Percentiles rank a stretch among this genome's conserved stretches.
These are phyloP conservation scores for Ericerus pela DNA, from an alignment of 1,140 invertebrate species.

Conservation along the genomic window DNA sequence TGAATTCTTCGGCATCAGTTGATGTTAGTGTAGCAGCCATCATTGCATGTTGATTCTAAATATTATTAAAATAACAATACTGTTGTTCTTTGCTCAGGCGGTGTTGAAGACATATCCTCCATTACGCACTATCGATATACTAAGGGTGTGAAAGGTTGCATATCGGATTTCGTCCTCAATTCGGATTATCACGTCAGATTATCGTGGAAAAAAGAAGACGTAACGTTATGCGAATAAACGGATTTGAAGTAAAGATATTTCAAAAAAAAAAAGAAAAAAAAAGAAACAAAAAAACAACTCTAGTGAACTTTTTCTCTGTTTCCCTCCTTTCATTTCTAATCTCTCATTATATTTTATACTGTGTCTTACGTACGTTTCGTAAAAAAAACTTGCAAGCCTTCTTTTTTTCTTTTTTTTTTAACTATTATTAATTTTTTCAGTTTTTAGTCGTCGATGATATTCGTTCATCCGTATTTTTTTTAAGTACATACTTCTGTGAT, in stretches of 20 bases:
- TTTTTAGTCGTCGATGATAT: neutral
- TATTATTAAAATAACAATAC: no score
- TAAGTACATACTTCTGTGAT: slow-evolving; percentile 7
- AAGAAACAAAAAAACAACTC: neutral
- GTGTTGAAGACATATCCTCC: no score
- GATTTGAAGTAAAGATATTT: neutral
- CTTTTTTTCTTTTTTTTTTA: neutral
- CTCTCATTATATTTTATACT: no score
- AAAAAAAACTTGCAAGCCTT: neutral
- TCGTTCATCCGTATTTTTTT: slow-evolving; percentile 1
- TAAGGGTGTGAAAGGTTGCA: slow-evolving; percentile 61
- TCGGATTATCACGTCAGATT: slow-evolving; percentile 55
- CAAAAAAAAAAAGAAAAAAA: neutral
- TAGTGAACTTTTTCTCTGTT: neutral
- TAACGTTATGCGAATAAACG: neutral
- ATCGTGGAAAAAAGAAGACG: slow-evolving; percentile 25
- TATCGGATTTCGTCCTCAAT: slow-evolving; percentile 60
- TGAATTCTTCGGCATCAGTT: no score
- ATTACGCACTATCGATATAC: no score
- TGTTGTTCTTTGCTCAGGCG: no score
- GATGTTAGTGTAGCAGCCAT: no score
- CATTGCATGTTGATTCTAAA: no score
- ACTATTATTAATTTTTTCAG: neutral
- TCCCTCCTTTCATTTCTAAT: no score
- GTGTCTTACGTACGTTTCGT: no score